Conservation (phyloP, 2,888 invertebrate genomes). For the Oxycera nigricornis region DNA sequence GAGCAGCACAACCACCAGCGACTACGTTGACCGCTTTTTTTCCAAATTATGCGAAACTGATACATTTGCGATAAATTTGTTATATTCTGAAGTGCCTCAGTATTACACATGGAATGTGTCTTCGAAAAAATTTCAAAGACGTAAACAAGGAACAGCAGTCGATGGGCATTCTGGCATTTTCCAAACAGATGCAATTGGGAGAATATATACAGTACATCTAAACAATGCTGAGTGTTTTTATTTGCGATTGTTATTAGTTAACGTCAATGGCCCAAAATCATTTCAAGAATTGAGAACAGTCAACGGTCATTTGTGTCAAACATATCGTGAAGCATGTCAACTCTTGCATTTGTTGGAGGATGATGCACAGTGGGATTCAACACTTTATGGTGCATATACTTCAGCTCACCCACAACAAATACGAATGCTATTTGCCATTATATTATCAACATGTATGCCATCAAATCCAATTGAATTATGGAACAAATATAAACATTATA, state of each 20-base stretch:
- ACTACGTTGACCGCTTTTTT: no score
- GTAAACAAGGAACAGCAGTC: no score
- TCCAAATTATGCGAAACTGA: no score
- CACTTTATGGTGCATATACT: neutral
- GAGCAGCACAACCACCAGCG: no score
- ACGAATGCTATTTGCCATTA: slow-evolving; percentile 62
- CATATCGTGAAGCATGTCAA: slow-evolving; percentile 1
- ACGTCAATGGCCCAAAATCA: neutral
- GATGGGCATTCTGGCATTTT: neutral
- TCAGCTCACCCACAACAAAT: neutral
- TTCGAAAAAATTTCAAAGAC: no score
- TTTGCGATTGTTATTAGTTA: neutral
- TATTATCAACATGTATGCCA: neutral
- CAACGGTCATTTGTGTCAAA: neutral
- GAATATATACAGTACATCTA: neutral
- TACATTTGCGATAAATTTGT: no score
- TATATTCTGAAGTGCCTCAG: no score
- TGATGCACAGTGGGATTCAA: neutral
- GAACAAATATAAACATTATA: slow-evolving; percentile 15
- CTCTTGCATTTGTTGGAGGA: neutral
- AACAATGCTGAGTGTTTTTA: neutral
- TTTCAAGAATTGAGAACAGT: no score
- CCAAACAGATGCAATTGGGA: neutral
- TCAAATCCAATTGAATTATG: neutral
- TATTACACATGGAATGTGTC: no score